Evolutionary conservation across 1,140 invertebrate genomes (phyloP).

Genomic region (Saccostrea glomerata): DNA sequence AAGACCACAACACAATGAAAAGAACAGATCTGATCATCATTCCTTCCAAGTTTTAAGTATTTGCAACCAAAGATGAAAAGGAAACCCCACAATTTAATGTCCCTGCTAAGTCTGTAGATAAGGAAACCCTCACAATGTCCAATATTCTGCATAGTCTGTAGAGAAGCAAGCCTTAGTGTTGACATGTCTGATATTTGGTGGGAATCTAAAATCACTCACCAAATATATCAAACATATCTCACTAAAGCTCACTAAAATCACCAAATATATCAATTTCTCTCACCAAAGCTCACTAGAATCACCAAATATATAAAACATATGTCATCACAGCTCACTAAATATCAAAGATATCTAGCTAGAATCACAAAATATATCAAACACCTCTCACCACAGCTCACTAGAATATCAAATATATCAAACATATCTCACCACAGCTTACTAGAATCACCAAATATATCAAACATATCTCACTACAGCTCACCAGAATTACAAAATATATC

Average conservation of each 20-base stretch:
- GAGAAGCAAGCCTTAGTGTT: constrained; percentile 63
- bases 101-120: too few relatives aligned
- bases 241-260: constrained; percentile 80
- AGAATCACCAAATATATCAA: too few relatives aligned
- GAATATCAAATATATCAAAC: too few relatives aligned
- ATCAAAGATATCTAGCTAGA: too few relatives aligned
- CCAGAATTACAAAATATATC: constrained; percentile 98
- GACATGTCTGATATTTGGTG: constrained; percentile 99
- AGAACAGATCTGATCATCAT: too few relatives aligned
- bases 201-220: constrained; percentile 88
- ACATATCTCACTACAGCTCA: not conserved
- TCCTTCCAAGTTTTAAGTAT: too few relatives aligned
- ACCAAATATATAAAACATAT: not conserved
- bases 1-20: too few relatives aligned
- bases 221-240: constrained; percentile 99
- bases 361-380: not conserved
- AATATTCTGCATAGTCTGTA: not conserved
- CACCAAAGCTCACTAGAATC: not conserved
- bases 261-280: not conserved
- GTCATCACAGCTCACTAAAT: not conserved
- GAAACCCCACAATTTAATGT: too few relatives aligned
- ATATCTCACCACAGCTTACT: too few relatives aligned
- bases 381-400: too few relatives aligned
- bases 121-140: too few relatives aligned
- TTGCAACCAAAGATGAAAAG: too few relatives aligned